A percentile compares a stretch with the other conserved stretches of the same genome.
Evolutionary conservation across 2,888 invertebrate species (phyloP).

Genomic region (Nineta flava): DNA sequence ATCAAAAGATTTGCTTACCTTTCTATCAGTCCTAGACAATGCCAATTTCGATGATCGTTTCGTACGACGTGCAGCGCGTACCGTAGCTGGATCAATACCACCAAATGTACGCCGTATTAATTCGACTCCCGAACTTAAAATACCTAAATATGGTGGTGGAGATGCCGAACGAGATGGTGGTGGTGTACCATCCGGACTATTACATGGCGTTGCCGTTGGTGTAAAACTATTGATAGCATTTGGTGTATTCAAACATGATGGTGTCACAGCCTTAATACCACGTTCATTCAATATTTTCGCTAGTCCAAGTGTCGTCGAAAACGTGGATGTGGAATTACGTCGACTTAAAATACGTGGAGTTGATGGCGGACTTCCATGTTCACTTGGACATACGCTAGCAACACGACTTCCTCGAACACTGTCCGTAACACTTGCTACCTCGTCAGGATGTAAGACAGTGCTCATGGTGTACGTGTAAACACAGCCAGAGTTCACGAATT

Average conservation of each 20-base stretch:
- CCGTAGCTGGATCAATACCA: constrained; percentile 12
- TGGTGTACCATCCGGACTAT: constrained; percentile 60
- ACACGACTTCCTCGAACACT: constrained; percentile 46
- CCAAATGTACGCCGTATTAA: constrained; percentile 44
- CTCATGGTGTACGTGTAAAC: constrained; percentile 80
- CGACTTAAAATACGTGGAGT: constrained; percentile 41
- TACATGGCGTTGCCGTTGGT: constrained; percentile 77
- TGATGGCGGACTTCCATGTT: constrained; percentile 31
- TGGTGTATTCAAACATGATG: constrained; percentile 47
- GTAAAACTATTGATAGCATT: constrained; percentile 47
- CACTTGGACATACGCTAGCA: constrained; percentile 44
- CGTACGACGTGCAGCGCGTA: constrained; percentile 13
- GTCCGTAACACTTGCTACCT: constrained; percentile 49
- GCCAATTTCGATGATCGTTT: constrained; percentile 24
- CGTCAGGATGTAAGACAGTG: constrained; percentile 79
- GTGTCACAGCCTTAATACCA: constrained; percentile 58
- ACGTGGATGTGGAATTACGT: constrained; percentile 65
- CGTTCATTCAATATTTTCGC: constrained; percentile 65
- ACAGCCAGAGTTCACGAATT: constrained; percentile 60
- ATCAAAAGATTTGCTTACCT: constrained; percentile 12
- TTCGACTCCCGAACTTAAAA: constrained; percentile 47
- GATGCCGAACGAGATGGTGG: constrained; percentile 37
- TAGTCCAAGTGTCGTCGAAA: constrained; percentile 52
- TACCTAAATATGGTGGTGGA: constrained; percentile 34
- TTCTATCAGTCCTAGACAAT: constrained; percentile 23